A percentile compares a stretch with the other conserved stretches of the same genome.
Evolutionary conservation across 2,113 vertebrate species (phyloP).

Genomic region (Rhea pennata): DNA sequence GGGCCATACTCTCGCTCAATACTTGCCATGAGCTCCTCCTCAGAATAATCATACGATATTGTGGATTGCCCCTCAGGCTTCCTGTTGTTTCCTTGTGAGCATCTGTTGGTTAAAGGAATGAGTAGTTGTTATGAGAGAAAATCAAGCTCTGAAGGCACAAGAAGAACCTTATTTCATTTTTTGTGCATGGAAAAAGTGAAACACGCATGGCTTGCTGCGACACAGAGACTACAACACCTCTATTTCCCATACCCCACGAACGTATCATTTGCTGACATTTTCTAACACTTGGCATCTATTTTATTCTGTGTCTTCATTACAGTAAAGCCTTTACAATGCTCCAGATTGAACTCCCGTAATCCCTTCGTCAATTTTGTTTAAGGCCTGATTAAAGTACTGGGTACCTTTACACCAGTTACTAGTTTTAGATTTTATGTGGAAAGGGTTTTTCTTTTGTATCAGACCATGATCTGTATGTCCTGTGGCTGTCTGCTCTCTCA

Average conservation of each 20-base stretch:
- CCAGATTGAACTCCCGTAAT: neutral
- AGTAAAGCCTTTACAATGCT: neutral
- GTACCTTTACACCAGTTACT: neutral
- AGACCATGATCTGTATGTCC: neutral
- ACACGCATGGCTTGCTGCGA: neutral
- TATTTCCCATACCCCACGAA: neutral
- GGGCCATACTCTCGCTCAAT: conserved; percentile 78
- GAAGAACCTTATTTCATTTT: neutral
- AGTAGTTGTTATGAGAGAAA: neutral
- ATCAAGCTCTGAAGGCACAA: neutral
- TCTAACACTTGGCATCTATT: conserved; percentile 1
- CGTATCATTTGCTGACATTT: neutral
- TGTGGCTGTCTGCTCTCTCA: neutral
- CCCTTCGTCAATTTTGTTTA: neutral
- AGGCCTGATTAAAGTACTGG: neutral
- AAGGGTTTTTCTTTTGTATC: neutral
- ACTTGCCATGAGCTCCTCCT: conserved; percentile 84
- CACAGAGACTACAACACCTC: neutral
- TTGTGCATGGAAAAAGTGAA: neutral
- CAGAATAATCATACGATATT: conserved; percentile 67
- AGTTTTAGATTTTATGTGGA: neutral
- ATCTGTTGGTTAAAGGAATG: conserved; percentile 21
- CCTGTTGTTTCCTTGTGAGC: neutral
- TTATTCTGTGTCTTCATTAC: neutral
- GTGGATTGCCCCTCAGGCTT: neutral